A percentile compares a stretch with the other conserved stretches of the same genome.
Evolutionary conservation across 2,113 vertebrate species (phyloP).

Genomic region (Procavia capensis): DNA sequence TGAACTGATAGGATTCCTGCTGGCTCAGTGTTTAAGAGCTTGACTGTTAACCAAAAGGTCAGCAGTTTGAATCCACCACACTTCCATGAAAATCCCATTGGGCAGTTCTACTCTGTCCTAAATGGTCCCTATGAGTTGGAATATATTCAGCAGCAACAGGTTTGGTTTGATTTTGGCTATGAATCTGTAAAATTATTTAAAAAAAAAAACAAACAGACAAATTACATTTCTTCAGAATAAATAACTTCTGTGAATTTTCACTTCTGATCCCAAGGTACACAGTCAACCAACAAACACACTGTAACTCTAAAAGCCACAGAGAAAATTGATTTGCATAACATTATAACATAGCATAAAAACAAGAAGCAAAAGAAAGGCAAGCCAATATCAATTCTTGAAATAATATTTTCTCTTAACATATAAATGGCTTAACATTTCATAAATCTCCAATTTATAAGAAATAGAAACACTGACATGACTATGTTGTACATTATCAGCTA

Average conservation of each 20-base stretch:
- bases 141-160: too few species aligned
- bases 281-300: not conserved
- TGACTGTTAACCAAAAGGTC: too few species aligned
- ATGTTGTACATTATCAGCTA: fast-evolving
- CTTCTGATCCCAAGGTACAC: not conserved
- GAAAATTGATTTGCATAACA: not conserved
- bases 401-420: not conserved
- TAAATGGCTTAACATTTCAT: not conserved
- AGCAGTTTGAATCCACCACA: too few species aligned
- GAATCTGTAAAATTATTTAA: slow-evolving; percentile 12
- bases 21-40: too few species aligned
- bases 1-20: not conserved
- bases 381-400: not conserved
- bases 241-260: not conserved
- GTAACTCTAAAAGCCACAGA: not conserved
- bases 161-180: too few species aligned
- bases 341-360: slow-evolving; percentile 7
- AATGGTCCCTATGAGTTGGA: too few species aligned
- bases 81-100: too few species aligned
- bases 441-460: not conserved
- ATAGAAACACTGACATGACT: fast-evolving
- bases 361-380: not conserved
- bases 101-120: too few species aligned
- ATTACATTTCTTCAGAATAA: slow-evolving; percentile 38
- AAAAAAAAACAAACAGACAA: slow-evolving; percentile 24